Base-by-base conservation (phyloP, 1,140 invertebrate genomes). In the Drosophila trapezifrons region DNA sequence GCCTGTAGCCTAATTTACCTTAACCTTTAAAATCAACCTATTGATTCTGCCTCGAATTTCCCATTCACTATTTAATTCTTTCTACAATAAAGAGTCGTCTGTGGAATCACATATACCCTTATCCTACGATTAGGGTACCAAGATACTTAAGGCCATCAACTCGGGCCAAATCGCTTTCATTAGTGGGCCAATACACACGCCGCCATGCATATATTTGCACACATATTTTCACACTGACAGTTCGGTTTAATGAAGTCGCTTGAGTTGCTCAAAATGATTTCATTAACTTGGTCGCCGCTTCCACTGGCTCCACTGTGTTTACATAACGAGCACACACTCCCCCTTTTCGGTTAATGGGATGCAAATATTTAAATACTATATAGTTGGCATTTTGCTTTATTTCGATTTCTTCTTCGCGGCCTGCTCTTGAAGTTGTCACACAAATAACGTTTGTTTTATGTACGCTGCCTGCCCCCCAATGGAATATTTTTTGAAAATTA, bases 401-500 rank as follows among this genome's bases (percentile, higher is more conserved):
- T 51, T 74, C 13, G 54, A 12, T 57, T 51, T 40, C 9, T 13
- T 51, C 13, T 25, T 25, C 13, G 18, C 35, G 43, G 9, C 45
- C 52, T 63, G 49, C 43, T 74, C 71, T 51, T 75, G 38, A 65
- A 25, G 25, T 56, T 75, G 72, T 75, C 72, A 51, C 42, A 45
- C 45, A 40, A 37, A 56, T 42, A 73, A 18, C 47, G 37, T 42
- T 35, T 73, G 25, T 40, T 74, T 58, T 51, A 67, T 64, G 60
- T 35, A 13, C 18, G 15, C 0, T 52, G 65, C 22, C 17, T 40
- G 47, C 42, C 65, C 67, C 72, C 51, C 73, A 76, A 76, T 76
- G 73, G 73, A 76, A 76, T 63, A 69, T 76, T 76, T 76, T 76
- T 67, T 60, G 37, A 76, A 69, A 76, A 69, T 60, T 69, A 35